Evolutionary conservation across 2,797 vertebrate species (phyloP), one percentile per base, ranked within the genome.

Genomic region (Manis pentadactyla): DNA sequence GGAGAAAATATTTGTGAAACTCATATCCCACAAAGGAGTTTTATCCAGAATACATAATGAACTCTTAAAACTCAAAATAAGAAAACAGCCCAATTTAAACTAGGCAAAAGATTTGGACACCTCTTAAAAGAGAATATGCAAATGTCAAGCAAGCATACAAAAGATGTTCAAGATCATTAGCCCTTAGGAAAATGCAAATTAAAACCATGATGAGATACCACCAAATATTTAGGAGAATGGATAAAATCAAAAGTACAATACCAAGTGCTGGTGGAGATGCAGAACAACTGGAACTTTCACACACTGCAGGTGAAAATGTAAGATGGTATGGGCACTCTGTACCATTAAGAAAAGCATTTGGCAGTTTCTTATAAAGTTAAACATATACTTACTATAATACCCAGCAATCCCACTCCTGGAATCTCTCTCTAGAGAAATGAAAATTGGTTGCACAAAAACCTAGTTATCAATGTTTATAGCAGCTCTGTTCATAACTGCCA

Each of bases 361-460:
- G 66, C 59, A 75, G 29, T 71, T 95, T 86, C 57, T 87, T 77
- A 78, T 85, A 83, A 95, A 96, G 57, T 73, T 90, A 88, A 94
- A 87, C 29, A 77, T 77, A 90, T 23, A 92, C 59, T 89, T 89
- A 81, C 42, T 66, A 77, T 92, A 75, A 77, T 92, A 96, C 81
- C 55, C 29, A 92, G 61, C 75, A 97, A 93, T 93, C 93, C 78
- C 68, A 91, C 66, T 93, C 87, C 53, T 75, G 64, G 66, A 46
- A 93, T 89, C 95, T 95, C 73, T 88, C 77, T 73, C 78, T 92
- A 88, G 31, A 93, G 83, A 96, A 96, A 91, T 83, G 64, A 87
- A 94, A 96, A 95, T 82, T 57, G 2, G 13, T 89, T 83, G 94
- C 46, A 96, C n/a, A 64, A 81, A 90, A 81, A 25, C 69, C 68